phyloP scores from a whole-genome alignment of 2,797 vertebrate genomes.

The Acropternis orthonyx region DNA sequence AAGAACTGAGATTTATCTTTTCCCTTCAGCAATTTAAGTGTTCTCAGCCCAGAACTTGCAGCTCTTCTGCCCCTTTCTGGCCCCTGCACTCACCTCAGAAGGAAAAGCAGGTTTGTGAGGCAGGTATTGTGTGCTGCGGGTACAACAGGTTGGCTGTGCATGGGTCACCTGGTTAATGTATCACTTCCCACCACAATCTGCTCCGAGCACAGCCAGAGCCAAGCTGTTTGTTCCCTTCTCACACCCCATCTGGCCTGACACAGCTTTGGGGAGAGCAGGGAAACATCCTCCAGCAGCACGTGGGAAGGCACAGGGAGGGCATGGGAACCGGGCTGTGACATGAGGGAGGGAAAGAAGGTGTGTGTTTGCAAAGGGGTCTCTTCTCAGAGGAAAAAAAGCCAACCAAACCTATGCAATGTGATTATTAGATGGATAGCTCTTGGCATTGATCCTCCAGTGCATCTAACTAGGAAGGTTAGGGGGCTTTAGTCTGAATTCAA shows the following conservation, averaged over 20 bases:
- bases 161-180: neutral
- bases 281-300: neutral
- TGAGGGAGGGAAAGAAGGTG: neutral
- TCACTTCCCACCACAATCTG: conserved; percentile 5
- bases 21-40: too few relatives aligned
- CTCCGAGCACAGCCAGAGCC: neutral
- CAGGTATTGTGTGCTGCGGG: neutral
- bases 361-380: fast-evolving
- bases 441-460: neutral
- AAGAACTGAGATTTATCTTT: neutral
- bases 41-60: neutral
- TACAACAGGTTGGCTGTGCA: neutral
- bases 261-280: neutral
- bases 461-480: neutral
- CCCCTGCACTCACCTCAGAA: neutral
- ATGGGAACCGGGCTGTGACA: neutral
- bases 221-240: neutral
- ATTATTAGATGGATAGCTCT: neutral
- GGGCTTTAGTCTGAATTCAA: neutral
- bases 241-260: neutral
- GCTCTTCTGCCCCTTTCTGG: neutral
- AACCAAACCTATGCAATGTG: fast-evolving
- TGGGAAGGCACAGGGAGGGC: neutral
- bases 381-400: too few relatives aligned
- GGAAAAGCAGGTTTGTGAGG: neutral